These are phyloP conservation scores for Acrocephalus arundinaceus DNA, from an alignment of 2,113 vertebrate species.

Conservation along the genomic window DNA sequence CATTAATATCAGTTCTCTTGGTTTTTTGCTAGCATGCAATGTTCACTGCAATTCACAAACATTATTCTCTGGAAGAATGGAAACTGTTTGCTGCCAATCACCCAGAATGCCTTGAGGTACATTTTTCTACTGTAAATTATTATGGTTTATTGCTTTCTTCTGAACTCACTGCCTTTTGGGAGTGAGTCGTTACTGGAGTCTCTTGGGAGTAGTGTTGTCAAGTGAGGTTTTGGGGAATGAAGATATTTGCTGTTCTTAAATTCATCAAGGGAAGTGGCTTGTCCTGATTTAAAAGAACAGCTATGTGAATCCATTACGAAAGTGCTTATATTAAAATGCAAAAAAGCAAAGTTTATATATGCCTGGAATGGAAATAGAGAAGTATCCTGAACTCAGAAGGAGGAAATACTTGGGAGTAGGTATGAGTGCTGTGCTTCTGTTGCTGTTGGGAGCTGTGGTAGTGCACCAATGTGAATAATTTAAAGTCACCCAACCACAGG, in stretches of 20 bases:
- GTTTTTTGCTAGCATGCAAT: conserved; percentile 85
- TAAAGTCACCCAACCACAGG: neutral
- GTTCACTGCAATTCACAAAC: conserved; percentile 96
- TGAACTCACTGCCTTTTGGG: neutral
- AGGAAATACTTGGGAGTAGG: neutral
- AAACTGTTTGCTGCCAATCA: conserved; percentile 87
- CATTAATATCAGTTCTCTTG: conserved; percentile 22
- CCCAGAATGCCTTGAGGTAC: conserved; percentile 94
- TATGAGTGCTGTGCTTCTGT: neutral
- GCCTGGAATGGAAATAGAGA: neutral
- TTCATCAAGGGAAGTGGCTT: conserved; percentile 12
- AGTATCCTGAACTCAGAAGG: neutral
- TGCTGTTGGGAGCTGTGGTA: neutral
- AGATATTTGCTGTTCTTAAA: conserved; percentile 25
- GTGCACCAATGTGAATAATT: neutral
- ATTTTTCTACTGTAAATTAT: neutral
- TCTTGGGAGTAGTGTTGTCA: conserved; percentile 25
- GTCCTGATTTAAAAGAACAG: neutral
- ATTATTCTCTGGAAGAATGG: conserved; percentile 95
- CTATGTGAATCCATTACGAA: neutral
- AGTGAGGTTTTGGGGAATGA: conserved; percentile 28
- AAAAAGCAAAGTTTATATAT: neutral
- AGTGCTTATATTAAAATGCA: neutral
- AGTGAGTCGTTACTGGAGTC: neutral
- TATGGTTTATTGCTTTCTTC: conserved; percentile 46